Evolutionary conservation across 2,888 invertebrate genomes (phyloP), one percentile per base, ranked within the genome.

Genomic region (Mechanitis mazaeus): DNA sequence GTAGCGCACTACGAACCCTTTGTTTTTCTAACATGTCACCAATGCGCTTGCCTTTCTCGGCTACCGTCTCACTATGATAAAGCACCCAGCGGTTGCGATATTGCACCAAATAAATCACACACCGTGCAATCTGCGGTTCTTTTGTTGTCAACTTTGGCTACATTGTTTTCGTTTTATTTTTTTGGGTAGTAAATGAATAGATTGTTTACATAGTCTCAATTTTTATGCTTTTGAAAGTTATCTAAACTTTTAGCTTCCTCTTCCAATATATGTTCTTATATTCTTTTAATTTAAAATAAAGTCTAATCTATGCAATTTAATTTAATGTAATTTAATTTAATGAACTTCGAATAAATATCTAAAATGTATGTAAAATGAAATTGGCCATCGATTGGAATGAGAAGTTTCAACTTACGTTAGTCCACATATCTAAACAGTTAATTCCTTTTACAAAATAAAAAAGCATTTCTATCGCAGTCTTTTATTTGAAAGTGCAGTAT

Each of bases 1-100:
- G 84, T 81, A 72, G 71, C 61, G 66, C 59, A 46, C 58, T 60
- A 64, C 58, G 64, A 64, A 54, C 35, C 64, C 58, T 66, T 60
- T 72, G 66, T 68, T 70, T 55, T 67, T 69, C 60, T 70, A 72
- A 71, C 69, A 60, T 65, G 65, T 65, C 71, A 59, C 61, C 66
- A 63, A 63, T 63, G 63, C 58, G 58, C 63, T 63, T 66, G 56
- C 58, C 58, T 42, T 56, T 61, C 61, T 58, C 58, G 61, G 50
- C 63, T 38, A 59, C 60, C 61, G 63, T 65, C 64, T 65, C 64
- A 45, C 64, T 60, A 64, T 64, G 63, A 68, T 66, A 68, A 64
- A 68, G 64, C 61, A 62, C 63, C 66, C 56, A 38, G 61, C 60
- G 66, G 65, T 56, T 58, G 64, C 64, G 60, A 68, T 66, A 68